Evolutionary conservation across 2,888 invertebrate species (phyloP), one percentile per base, ranked within the genome.

Genomic region (Pyrocoelia pectoralis): DNA sequence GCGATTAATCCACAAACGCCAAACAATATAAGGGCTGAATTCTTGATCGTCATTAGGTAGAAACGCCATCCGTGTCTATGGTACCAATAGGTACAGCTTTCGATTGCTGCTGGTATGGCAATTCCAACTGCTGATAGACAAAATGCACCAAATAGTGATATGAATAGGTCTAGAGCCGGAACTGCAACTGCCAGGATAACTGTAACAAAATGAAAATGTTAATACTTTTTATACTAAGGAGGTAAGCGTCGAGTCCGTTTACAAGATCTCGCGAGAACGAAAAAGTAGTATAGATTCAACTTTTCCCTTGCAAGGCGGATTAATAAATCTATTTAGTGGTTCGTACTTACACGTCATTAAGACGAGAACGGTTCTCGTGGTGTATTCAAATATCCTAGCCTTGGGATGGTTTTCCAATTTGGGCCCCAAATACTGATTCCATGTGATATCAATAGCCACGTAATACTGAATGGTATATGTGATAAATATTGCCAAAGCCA

Each of bases 401-500:
- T 84, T 84, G 3, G 86, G 83, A 78, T 84, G 86, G 74, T 88
- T 86, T 50, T 87, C 85, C 43, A 91, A 81, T 67, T 81, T 84
- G 6, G 85, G 83, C n/a, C 83, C 81, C 8, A 92, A 82, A 77
- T 90, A 92, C 60, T 90, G 88, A 73, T 93, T 94, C 95, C 96
- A 97, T 48, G 93, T 85, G 69, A 98, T 95, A 74, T 94, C 93
- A 72, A 97, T 91, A 6, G 98, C 97, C 1, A 98, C 98, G 81
- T 97, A 98, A 80, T 96, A 94, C 74, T 97, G 97, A 29, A 98
- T 84, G 0, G 93, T 93, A 79, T 98, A 98, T 0, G 97, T 94
- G 56, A 97, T 89, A 82, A 91, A 96, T 71, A 98, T 95, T 0
- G 93, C 89, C 67, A 91, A 82, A 0, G 93, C 91, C 50, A 93